Base-by-base conservation (phyloP, 1,140 invertebrate species). In the Philopotamus ludificatus region DNA sequence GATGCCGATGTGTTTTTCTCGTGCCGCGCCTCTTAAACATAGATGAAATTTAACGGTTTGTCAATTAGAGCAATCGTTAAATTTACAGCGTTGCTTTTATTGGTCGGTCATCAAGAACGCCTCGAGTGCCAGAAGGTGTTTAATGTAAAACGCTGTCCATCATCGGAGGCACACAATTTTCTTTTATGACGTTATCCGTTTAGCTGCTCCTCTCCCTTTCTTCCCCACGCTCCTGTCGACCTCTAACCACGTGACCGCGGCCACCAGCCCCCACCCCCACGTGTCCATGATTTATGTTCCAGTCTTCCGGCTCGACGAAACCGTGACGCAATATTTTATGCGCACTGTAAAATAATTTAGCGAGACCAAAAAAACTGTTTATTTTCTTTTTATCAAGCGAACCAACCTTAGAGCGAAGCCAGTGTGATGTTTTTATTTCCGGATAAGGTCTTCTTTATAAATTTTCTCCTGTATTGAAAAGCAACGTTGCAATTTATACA, bases 251-350 rank as follows among this genome's bases (percentile, higher is more conserved):
- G 26, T n/a, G n/a, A n/a, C 39, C 28, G 50, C 16, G n/a, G 21
- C 54, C 54, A 8, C 51, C 42, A 23, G 42, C 12, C 51, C 2
- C 8, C 34, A 42, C 7, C 60, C 16, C 18, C 54, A 22, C 28
- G 41, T 22, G 50, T 57, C 57, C 50, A 62, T 70, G 68, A 70
- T 70, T 70, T 70, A 70, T 70, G 62, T 65, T 45, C 58, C 53
- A 67, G 62, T 51, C 68, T 67, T 70, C 68, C 68, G 68, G 65
- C 62, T 62, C 64, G 68, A 70, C 68, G 64, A 64, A 64, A 66
- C 68, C 68, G 57, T 70, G 68, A 70, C 65, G 68, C 65, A 65
- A 67, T 67, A 70, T 67, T 67, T 70, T 67, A 70, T 70, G 62
- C 58, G 57, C 65, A 60, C 51, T 70, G 68, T 70, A 60, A 66